Evolutionary conservation across 2,797 vertebrate genomes (phyloP), one percentile per base, ranked within the genome.

Genomic region (Streptopelia turtur): DNA sequence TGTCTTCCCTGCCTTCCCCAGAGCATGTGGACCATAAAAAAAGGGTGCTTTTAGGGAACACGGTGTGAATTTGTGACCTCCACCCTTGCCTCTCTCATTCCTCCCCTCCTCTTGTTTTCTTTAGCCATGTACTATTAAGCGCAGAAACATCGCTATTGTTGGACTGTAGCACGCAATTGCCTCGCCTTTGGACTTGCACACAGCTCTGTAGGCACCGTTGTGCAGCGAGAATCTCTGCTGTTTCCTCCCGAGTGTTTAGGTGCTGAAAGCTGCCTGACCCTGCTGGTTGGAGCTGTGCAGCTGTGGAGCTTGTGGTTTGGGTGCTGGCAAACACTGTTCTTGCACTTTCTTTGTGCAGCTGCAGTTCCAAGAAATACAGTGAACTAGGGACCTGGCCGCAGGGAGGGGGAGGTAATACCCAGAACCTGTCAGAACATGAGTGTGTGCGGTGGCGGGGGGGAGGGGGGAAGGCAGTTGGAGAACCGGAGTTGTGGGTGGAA

Each of bases 341-440:
- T 5, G 1, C 8, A 24, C 81, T 97, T 90, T 76, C 70, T 89
- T 55, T 94, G 94, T 94, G 91, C 95, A 97, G 95, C 96, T 96
- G 96, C 39, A 25, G 83, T 98, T 98, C 98, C 96, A 89, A 97
- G 98, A 98, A 98, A 68, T 95, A 77, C 69, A 83, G 83, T 84
- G 88, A 94, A 70, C 55, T 65, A 68, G 78, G 94, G 93, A 86
- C 83, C 89, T 75, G 83, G 85, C 81, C 39, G 2, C 91, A 35
- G 80, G 61, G 71, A 60, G 72, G n/a, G 77, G 83, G 71, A 75
- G 92, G 86, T 85, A 87, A 89, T 97, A 98, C 97, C 79, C 45
- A 92, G 97, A 97, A 98, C 77, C 90, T 84, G 72, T 95, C 92
- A 83, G 90, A 86, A 61, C 86, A 87, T 4, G 39, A 60, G 21